A percentile compares a stretch with the other conserved stretches of the same genome.
These are phyloP conservation scores for Neodon shergylaensis DNA, from an alignment of 2,113 vertebrate species.

Conservation along the genomic window DNA sequence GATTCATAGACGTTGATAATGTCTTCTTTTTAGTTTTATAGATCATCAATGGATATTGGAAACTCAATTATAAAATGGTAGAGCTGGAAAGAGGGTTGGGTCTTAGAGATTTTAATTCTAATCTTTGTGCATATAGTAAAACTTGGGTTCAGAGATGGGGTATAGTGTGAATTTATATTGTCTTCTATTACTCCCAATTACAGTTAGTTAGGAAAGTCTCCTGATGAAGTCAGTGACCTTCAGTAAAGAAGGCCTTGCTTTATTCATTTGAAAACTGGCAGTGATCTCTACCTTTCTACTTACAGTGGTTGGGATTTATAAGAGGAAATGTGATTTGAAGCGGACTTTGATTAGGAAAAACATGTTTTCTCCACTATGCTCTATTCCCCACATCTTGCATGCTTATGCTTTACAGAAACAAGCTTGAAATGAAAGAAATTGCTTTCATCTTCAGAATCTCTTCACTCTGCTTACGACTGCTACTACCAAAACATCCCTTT, in stretches of 20 bases:
- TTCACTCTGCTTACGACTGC: neutral
- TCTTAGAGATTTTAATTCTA: neutral
- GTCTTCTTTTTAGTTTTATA: slow-evolving; percentile 1
- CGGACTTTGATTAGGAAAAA: neutral
- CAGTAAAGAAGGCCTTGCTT: slow-evolving; percentile 13
- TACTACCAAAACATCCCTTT: slow-evolving; percentile 21
- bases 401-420: neutral
- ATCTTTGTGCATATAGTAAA: slow-evolving; percentile 1
- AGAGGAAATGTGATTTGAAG: slow-evolving; percentile 1
- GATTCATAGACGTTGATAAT: neutral
- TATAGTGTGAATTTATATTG: slow-evolving; percentile 14
- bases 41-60: neutral
- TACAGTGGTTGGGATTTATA: neutral
- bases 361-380: neutral
- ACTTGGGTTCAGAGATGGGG: slow-evolving; percentile 1
- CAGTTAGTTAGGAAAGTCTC: neutral
- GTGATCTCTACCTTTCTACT: slow-evolving; percentile 19
- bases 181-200: neutral
- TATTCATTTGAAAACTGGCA: slow-evolving; percentile 46
- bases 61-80: slow-evolving; percentile 33
- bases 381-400: neutral
- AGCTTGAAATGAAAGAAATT: neutral
- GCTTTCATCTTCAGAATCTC: neutral
- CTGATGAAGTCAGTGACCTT: slow-evolving; percentile 31
- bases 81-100: neutral